phyloP scores from a whole-genome alignment of 2,888 invertebrate species.

The Anaspis maculata region DNA sequence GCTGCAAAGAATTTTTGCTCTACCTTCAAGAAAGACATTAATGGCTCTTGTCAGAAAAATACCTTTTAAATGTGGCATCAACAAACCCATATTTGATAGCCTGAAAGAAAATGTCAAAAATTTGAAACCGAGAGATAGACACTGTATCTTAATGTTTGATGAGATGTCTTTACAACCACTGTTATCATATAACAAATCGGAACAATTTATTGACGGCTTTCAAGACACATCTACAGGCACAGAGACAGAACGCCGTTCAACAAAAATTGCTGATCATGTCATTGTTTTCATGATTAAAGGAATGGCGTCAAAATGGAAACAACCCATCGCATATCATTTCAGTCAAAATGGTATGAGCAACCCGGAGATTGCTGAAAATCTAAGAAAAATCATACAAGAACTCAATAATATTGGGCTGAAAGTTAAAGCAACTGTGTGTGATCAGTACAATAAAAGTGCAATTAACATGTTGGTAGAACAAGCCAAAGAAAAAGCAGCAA shows the following conservation, averaged over 20 bases:
- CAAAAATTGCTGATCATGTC: conserved; percentile 10
- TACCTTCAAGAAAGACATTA: conserved; percentile 11
- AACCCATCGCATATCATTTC: conserved; percentile 3
- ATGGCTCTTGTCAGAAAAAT: conserved; percentile 7
- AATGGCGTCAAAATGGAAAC: conserved; percentile 4
- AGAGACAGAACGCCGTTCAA: conserved; percentile 3
- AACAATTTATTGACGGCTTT: conserved; percentile 6
- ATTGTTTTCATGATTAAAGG: conserved; percentile 6
- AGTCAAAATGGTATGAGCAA: conserved; percentile 2
- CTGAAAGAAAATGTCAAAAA: background rate
- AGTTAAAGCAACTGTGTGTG: conserved; percentile 4
- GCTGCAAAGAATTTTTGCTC: conserved; percentile 9
- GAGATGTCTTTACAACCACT: conserved; percentile 8
- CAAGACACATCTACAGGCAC: conserved; percentile 1
- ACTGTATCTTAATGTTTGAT: conserved; percentile 11
- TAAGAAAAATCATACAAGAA: background rate
- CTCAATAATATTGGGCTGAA: conserved; percentile 1
- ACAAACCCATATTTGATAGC: conserved; percentile 3
- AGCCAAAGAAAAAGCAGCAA: background rate
- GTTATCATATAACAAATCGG: conserved; percentile 2
- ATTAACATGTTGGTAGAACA: background rate
- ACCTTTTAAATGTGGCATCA: conserved; percentile 9
- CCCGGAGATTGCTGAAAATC: background rate
- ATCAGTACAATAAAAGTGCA: conserved; percentile 6
- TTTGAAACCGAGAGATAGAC: background rate